Percentiles rank a stretch among this genome's conserved stretches.
Evolutionary conservation across 2,797 vertebrate species (phyloP).

Genomic region (Caiman crocodilus): DNA sequence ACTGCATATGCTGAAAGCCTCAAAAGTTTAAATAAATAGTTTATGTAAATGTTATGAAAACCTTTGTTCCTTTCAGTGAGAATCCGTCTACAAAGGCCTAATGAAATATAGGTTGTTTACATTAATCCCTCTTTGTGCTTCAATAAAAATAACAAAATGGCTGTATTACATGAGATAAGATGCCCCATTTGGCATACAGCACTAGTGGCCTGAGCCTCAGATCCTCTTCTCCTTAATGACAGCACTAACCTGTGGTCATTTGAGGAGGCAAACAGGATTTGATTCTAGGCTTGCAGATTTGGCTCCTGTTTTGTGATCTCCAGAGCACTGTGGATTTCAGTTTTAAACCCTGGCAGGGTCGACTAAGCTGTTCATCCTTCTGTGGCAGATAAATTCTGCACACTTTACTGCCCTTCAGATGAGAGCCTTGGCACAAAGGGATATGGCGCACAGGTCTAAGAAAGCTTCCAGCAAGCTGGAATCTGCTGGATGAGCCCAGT

Average conservation of each 20-base stretch:
- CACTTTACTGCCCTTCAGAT: neutral
- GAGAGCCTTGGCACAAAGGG: neutral
- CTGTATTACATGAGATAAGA: neutral
- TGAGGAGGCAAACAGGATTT: neutral
- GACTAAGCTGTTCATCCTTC: neutral
- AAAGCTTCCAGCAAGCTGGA: neutral
- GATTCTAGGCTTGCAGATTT: neutral
- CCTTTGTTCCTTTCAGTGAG: conserved; percentile 48
- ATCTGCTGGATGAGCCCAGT: neutral
- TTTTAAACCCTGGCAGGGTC: neutral
- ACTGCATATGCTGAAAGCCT: conserved; percentile 38
- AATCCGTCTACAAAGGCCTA: conserved; percentile 52
- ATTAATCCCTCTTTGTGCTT: conserved; percentile 32
- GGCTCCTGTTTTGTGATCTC: neutral
- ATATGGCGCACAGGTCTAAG: neutral
- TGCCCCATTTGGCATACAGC: neutral
- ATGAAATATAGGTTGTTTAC: conserved; percentile 60
- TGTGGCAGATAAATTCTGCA: neutral
- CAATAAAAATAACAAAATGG: conserved; percentile 12
- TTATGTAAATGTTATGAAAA: conserved; percentile 73
- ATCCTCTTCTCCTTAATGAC: neutral
- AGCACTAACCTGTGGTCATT: neutral
- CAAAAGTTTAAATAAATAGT: conserved; percentile 71
- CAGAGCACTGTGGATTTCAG: neutral
- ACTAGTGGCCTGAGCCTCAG: neutral